phyloP scores from a whole-genome alignment of 92 coral and sea anemone genomes.

The Muricea muricata region DNA sequence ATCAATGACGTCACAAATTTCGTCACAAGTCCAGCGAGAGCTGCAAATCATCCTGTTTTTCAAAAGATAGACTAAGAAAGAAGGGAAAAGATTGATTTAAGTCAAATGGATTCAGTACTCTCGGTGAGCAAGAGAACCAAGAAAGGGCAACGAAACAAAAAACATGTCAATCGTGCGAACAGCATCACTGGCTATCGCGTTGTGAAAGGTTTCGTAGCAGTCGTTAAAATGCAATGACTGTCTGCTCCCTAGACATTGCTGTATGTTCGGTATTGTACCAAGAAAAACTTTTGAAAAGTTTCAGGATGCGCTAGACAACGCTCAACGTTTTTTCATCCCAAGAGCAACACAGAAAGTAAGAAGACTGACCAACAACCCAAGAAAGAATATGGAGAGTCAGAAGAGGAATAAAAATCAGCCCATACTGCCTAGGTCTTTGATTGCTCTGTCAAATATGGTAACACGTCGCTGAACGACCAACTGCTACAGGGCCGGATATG shows the following conservation, averaged over 20 bases:
- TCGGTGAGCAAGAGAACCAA: not conserved
- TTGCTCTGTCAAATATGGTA: constrained; percentile 27
- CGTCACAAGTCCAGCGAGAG: constrained; percentile 23
- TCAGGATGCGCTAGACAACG: constrained; percentile 31
- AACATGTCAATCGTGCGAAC: constrained; percentile 1
- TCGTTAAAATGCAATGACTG: constrained; percentile 37
- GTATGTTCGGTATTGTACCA: constrained; percentile 4
- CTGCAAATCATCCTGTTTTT: constrained; percentile 17
- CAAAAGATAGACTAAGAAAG: not conserved
- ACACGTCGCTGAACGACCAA: constrained; percentile 36
- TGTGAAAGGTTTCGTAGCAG: constrained; percentile 19
- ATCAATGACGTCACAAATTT: constrained; percentile 29
- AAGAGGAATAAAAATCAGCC: not conserved
- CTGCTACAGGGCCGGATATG: not conserved
- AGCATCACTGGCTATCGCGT: constrained; percentile 36
- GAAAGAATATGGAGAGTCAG: not conserved
- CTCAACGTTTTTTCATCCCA: constrained; percentile 6
- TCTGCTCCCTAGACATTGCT: constrained; percentile 36
- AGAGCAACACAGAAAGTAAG: not conserved
- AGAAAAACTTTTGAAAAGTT: constrained; percentile 44
- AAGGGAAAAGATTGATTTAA: not conserved
- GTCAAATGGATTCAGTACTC: not conserved
- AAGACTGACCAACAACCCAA: not conserved
- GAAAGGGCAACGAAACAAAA: not conserved
- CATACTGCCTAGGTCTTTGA: not conserved